Base-by-base conservation (phyloP, 2,888 invertebrate genomes). In the Protonemura montana region DNA sequence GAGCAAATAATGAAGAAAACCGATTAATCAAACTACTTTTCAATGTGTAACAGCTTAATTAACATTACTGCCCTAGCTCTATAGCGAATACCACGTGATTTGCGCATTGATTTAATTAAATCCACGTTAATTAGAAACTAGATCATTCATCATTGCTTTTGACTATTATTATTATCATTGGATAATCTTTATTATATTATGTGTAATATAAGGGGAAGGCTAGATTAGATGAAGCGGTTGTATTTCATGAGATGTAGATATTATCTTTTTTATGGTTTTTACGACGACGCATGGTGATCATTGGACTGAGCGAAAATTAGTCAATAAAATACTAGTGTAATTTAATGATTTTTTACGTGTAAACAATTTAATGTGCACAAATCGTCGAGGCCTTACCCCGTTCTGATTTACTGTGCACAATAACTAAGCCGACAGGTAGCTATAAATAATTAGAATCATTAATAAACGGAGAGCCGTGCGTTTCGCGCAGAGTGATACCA, bases 21-120 rank as follows among this genome's bases (percentile, higher is more conserved):
- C 81, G 28, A 81, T 81, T 81, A 28, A 81, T 81, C 81, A 81
- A 81, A n/a, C 30, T 2, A 28, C 28, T 81, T 28, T 30, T 81
- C 81, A 30, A 28, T 30, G 28, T 81, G 30, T 81, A 30, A 81
- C 30, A 81, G 16, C 28, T 81, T 81, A 81, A 81, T 81, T 81
- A 81, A 81, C 28, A 35, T 81, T 81, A 81, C 35, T 81, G 81
- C 1, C 21, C 13, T 59, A 21, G 5, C 41, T 41, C 59, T 59
- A 59, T 59, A 59, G 5, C 5, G 5, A 41, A 5, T 21, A 59
- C 59, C 59, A 59, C 59, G 59, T 21, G 35, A 6, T 59, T n/a
- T n/a, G n/a, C n/a, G 59, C 59, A 59, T 81, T 29, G 28, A 81
- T 29, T 81, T n/a, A 30, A 81, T 30, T n/a, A 78, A 78, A 78